Conservation (phyloP, 2,888 invertebrate species). For the Encarsia formosa region DNA sequence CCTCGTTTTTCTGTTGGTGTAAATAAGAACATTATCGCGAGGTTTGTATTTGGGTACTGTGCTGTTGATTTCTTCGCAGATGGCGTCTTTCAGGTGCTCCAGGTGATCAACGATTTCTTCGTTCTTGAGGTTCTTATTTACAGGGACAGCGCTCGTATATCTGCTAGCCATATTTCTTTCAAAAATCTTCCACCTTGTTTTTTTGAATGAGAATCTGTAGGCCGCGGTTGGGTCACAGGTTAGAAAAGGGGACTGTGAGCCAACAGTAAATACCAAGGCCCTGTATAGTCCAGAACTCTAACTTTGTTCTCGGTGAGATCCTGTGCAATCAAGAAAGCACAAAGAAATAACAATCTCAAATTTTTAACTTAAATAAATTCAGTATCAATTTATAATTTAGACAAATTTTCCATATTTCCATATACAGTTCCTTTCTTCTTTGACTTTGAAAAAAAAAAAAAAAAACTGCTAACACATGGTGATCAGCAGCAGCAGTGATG, state of each 20-base stretch:
- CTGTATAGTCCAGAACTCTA: not conserved
- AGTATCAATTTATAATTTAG: no score
- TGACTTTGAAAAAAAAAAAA: no score
- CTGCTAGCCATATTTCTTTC: not conserved
- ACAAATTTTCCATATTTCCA: no score
- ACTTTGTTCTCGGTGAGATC: not conserved
- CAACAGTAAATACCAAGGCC: not conserved
- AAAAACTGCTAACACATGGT: no score
- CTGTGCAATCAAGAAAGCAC: no score
- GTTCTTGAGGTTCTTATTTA: slow-evolving; percentile 1
- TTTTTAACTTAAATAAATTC: no score
- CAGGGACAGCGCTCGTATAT: not conserved
- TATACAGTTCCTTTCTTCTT: no score
- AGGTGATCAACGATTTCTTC: not conserved
- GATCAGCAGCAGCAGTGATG: no score
- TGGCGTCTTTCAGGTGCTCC: not conserved
- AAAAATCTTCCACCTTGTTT: slow-evolving; percentile 1
- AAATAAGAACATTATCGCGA: not conserved
- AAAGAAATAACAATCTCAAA: no score
- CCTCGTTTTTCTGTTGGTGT: not conserved
- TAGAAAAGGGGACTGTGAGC: not conserved
- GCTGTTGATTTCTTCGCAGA: not conserved
- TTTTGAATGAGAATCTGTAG: not conserved
- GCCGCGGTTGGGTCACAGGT: no score
- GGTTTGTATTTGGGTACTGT: slow-evolving; percentile 8